Conservation (phyloP, 2,113 vertebrate genomes). For the Okapia johnstoni region DNA sequence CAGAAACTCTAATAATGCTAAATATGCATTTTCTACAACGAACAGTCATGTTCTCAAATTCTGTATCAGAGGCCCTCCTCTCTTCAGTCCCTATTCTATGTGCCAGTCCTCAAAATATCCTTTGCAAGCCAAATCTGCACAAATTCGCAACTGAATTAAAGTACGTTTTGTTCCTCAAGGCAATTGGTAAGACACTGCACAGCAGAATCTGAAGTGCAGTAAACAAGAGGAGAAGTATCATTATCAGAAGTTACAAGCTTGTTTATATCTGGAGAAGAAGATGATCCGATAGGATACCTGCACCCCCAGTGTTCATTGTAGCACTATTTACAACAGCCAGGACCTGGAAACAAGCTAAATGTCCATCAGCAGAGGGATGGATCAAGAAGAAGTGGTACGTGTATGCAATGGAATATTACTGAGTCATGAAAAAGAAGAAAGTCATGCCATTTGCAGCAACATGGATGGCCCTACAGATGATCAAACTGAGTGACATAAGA, state of each 20-base stretch:
- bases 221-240: accelerated
- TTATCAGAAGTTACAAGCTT: neutral
- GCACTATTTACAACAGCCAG: neutral
- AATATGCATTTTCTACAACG: neutral
- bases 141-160: neutral
- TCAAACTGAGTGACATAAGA: accelerated
- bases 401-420: neutral
- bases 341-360: accelerated
- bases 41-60: neutral
- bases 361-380: neutral
- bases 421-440: accelerated
- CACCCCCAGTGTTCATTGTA: neutral
- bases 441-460: accelerated
- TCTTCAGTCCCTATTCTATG: neutral
- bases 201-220: accelerated
- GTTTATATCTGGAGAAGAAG: neutral
- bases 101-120: neutral
- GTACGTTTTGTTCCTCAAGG: neutral
- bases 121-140: neutral
- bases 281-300: accelerated
- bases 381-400: neutral
- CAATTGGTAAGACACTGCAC: neutral
- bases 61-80: neutral
- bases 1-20: neutral
- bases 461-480: neutral